A percentile compares a stretch with the other conserved stretches of the same genome.
Conservation (phyloP, 2,888 invertebrate species). For the Ctena decussata region DNA sequence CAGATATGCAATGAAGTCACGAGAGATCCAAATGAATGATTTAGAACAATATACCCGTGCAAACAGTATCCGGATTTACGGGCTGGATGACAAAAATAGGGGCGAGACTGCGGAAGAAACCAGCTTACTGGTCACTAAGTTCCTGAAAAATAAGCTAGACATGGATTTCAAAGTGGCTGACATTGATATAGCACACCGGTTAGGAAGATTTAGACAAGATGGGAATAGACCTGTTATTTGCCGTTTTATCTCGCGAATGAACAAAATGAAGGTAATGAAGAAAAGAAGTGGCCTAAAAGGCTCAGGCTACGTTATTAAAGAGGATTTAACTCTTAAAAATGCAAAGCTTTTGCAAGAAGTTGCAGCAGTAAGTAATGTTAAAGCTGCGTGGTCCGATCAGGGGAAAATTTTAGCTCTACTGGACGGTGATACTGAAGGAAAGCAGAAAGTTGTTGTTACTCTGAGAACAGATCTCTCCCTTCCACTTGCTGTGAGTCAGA, state of each 20-base stretch:
- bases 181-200: constrained; percentile 13
- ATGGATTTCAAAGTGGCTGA: not conserved
- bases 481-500: not conserved
- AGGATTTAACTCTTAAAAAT: constrained; percentile 16
- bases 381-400: constrained; percentile 12
- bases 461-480: not conserved
- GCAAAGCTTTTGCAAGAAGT: constrained; percentile 8
- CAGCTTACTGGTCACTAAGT: not conserved
- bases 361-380: not conserved
- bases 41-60: constrained; percentile 26
- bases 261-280: constrained; percentile 4
- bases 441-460: not conserved
- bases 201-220: constrained; percentile 5
- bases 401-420: constrained; percentile 3
- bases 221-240: constrained; percentile 25
- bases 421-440: not conserved
- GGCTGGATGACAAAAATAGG: not conserved
- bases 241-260: constrained; percentile 4
- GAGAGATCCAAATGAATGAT: not conserved
- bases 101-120: constrained; percentile 1
- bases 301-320: not conserved
- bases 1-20: not conserved
- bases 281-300: not conserved
- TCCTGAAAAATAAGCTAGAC: not conserved
- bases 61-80: constrained; percentile 23